These are phyloP conservation scores for Epirrita christyi DNA, from an alignment of 2,888 invertebrate genomes.

Conservation along the genomic window DNA sequence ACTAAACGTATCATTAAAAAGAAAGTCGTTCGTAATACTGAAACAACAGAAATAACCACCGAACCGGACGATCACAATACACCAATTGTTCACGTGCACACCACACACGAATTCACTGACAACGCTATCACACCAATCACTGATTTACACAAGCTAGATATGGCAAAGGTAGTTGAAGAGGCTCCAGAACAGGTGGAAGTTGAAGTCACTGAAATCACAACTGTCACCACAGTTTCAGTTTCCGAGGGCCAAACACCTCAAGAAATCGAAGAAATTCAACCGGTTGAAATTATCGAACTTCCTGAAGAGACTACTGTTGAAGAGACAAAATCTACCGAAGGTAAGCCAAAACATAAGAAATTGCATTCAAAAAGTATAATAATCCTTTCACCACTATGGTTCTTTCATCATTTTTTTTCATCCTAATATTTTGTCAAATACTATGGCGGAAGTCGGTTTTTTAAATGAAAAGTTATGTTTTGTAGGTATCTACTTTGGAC, in stretches of 20 bases:
- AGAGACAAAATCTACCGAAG: constrained; percentile 49
- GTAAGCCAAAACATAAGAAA: constrained; percentile 46
- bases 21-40: constrained; percentile 35
- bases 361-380: constrained; percentile 44
- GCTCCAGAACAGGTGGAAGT: constrained; percentile 57
- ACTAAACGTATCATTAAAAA: constrained; percentile 10
- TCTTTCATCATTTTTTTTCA: too few species aligned
- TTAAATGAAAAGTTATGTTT: too few species aligned
- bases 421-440: too few species aligned
- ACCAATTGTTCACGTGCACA: constrained; percentile 7
- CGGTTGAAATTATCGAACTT: constrained; percentile 55
- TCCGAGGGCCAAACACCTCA: background rate
- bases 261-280: constrained; percentile 13
- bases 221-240: constrained; percentile 12
- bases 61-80: constrained; percentile 4
- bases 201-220: constrained; percentile 46
- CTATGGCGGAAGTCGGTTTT: too few species aligned
- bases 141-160: constrained; percentile 11
- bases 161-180: background rate
- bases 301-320: constrained; percentile 51
- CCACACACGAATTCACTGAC: constrained; percentile 3
- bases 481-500: too few species aligned
- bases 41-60: constrained; percentile 13
- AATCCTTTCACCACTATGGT: too few species aligned
- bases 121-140: constrained; percentile 32